A percentile compares a stretch with the other conserved stretches of the same genome.
phyloP scores from a whole-genome alignment of 2,797 vertebrate species.

The Gymnodraco acuticeps region DNA sequence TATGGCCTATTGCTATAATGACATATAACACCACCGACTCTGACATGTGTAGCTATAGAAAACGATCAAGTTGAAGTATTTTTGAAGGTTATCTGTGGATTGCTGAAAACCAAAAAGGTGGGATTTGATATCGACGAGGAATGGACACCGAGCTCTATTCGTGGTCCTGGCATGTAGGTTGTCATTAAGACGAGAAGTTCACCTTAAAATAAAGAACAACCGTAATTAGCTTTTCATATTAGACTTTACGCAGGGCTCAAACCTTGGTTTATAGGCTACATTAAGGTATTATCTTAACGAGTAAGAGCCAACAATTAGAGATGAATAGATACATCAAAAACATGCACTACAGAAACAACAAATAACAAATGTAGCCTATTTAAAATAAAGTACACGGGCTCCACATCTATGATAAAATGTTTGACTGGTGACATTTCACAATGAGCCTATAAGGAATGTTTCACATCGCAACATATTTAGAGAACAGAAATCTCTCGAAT shows the following conservation, averaged over 20 bases:
- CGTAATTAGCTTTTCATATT: not conserved
- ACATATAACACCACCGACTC: not conserved
- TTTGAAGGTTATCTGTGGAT: constrained; percentile 19
- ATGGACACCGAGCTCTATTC: not conserved
- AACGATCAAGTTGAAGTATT: constrained; percentile 2
- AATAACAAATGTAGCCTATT: not conserved
- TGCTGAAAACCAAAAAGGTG: not conserved
- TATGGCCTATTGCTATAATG: constrained; percentile 48
- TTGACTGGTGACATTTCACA: not conserved
- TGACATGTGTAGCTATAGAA: constrained; percentile 1
- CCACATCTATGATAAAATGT: not conserved
- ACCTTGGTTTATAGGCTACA: not conserved
- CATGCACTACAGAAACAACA: constrained; percentile 8
- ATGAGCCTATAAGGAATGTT: not conserved
- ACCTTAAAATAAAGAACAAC: constrained; percentile 1
- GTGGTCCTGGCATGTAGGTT: not conserved
- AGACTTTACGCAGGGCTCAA: not conserved
- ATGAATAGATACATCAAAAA: not conserved
- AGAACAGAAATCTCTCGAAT: constrained; percentile 8
- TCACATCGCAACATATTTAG: not conserved
- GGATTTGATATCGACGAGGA: constrained; percentile 31
- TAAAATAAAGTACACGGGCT: not conserved
- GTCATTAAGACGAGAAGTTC: not conserved
- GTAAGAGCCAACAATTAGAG: constrained; percentile 12
- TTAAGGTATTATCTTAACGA: not conserved